A percentile compares a stretch with the other conserved stretches of the same genome.
phyloP scores from a whole-genome alignment of 2,113 vertebrate species.

The Pyrgilauda ruficollis region DNA sequence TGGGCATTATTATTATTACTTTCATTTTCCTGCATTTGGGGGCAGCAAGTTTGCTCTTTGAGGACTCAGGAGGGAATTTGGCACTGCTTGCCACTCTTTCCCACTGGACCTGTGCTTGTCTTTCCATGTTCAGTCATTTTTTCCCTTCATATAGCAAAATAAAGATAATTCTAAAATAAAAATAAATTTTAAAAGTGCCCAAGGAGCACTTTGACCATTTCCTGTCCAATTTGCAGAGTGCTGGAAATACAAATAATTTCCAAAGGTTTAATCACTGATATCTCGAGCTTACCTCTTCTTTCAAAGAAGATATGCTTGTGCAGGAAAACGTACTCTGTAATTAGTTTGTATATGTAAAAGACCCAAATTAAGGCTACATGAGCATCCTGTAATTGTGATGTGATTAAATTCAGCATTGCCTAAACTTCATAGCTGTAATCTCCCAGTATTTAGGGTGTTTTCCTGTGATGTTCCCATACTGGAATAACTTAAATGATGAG shows the following conservation, averaged over 20 bases:
- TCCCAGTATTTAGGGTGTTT: not conserved
- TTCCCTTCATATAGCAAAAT: not conserved
- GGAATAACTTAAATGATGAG: not conserved
- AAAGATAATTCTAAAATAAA: not conserved
- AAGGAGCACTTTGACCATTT: not conserved
- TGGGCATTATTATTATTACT: not conserved
- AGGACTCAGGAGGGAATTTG: not conserved
- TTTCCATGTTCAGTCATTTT: rapidly evolving
- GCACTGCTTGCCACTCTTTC: not conserved
- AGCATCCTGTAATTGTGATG: not conserved
- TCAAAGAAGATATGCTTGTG: not conserved
- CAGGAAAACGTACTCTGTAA: not conserved
- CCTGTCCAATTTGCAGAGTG: not conserved
- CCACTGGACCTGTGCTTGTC: not conserved
- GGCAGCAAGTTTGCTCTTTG: not conserved
- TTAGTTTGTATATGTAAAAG: conserved; percentile 9
- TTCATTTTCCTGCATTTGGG: not conserved
- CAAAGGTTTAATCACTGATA: not conserved
- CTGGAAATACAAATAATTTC: not conserved
- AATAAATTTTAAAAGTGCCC: not conserved
- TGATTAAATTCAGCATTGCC: not conserved
- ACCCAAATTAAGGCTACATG: not conserved
- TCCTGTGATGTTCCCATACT: not conserved
- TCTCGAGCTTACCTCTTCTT: not conserved
- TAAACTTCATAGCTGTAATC: not conserved